Percentiles rank a stretch among this genome's conserved stretches.
phyloP scores from a whole-genome alignment of 1,140 invertebrate species.

The Lasioglossum albipes region DNA sequence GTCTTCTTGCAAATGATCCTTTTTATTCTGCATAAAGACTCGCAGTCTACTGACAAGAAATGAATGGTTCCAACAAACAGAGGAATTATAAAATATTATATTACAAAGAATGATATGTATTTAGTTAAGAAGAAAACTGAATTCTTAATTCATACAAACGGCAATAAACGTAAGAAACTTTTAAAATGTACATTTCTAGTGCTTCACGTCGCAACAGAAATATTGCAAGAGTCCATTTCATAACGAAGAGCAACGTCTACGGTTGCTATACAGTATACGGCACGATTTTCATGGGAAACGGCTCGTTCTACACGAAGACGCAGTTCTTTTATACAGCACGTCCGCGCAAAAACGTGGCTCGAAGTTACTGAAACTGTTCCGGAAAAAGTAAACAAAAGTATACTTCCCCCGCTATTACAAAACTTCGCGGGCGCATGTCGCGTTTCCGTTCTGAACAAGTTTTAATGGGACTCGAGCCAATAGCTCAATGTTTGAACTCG shows the following conservation, averaged over 20 bases:
- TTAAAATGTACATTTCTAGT: too few relatives aligned
- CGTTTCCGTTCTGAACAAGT: not conserved
- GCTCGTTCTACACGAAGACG: not conserved
- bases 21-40: too few relatives aligned
- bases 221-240: too few relatives aligned
- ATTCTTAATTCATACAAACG: too few relatives aligned
- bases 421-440: not conserved
- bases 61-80: too few relatives aligned
- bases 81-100: too few relatives aligned
- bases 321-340: not conserved
- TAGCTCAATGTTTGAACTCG: too few relatives aligned
- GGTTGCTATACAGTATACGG: not conserved
- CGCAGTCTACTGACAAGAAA: too few relatives aligned
- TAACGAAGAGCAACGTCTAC: not conserved
- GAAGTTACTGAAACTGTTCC: slow-evolving; percentile 8
- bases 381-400: not conserved
- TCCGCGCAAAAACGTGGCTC: not conserved
- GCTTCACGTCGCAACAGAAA: not conserved
- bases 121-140: too few relatives aligned
- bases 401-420: not conserved
- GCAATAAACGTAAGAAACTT: too few relatives aligned
- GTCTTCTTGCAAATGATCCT: too few relatives aligned
- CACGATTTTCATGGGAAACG: not conserved
- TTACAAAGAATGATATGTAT: too few relatives aligned
- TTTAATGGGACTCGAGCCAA: slow-evolving; percentile 11